Evolutionary conservation across 1,140 invertebrate species (phyloP).

Genomic region (Drosophila lacteicornis): DNA sequence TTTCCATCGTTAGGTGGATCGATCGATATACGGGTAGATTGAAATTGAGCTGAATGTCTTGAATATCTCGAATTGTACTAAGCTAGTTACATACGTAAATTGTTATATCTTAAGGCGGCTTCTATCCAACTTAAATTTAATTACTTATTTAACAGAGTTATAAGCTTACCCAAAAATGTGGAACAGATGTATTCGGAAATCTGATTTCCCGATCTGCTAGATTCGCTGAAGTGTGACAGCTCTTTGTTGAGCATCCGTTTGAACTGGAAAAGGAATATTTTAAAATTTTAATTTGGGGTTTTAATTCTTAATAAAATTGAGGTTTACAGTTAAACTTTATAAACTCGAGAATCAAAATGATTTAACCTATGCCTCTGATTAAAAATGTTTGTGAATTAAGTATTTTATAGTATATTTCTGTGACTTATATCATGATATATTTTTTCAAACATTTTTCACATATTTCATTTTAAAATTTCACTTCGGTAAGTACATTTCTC

Average conservation of each 20-base stretch:
- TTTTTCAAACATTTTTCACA: not conserved
- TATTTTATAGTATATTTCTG: too few relatives aligned
- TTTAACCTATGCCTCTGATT: too few relatives aligned
- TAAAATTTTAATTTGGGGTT: constrained; percentile 1
- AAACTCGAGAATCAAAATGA: not conserved
- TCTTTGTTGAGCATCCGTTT: constrained; percentile 99
- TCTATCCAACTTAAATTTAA: not conserved
- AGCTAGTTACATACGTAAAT: not conserved
- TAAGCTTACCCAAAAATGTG: constrained; percentile 97
- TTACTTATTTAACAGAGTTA: not conserved
- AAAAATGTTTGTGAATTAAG: too few relatives aligned
- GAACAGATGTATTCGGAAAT: constrained; percentile 99
- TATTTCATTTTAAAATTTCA: not conserved
- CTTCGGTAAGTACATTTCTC: not conserved
- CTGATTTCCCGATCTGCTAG: constrained; percentile 99
- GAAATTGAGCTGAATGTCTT: not conserved
- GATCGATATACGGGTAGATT: constrained; percentile 10
- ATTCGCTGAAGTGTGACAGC: constrained; percentile 99
- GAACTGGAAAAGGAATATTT: constrained; percentile 90
- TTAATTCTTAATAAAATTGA: not conserved
- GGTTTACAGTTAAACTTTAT: not conserved
- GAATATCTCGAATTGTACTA: not conserved
- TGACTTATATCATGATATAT: too few relatives aligned
- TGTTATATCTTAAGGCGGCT: not conserved
- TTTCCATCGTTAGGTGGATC: constrained; percentile 15